Evolutionary conservation across 2,888 invertebrate species (phyloP), one percentile per base, ranked within the genome.

Genomic region (Bellardia bayeri): DNA sequence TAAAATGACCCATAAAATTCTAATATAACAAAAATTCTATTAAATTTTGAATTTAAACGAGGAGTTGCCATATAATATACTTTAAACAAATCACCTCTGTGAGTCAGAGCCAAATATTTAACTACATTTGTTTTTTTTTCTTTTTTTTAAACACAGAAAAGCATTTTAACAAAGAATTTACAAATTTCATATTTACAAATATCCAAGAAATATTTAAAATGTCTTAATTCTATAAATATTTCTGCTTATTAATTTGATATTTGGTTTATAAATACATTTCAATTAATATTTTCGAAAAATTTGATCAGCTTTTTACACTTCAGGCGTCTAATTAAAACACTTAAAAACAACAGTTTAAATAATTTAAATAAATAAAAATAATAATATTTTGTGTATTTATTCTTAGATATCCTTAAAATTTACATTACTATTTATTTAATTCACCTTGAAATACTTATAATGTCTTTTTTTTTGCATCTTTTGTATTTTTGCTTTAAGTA

Each of bases 371-470:
- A 56, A 23, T 56, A 56, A 56, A 56, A 23, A n/a, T 2, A 14
- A 49, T 13, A n/a, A 51, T 45, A 45, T 9, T n/a, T n/a, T 51
- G 2, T n/a, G 2, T 51, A 51, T 51, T 13, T 54, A 51, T 51
- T 11, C n/a, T 13, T n/a, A 54, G 2, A n/a, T 54, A n/a, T 54
- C 11, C 8, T 4, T n/a, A 51, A 14, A 51, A 14, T 23, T 23
- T 8, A 23, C 7, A 0, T 9, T 23, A 2, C 23, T 9, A 11
- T 45, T 45, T 9, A 66, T 61, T 45, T 58, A 45, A 74, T 61
- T 74, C 33, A 74, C 61, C 33, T 74, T 61, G 37, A 74, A 61
- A 74, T n/a, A 4, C 9, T 7, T 9, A 49, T 33, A 13, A 4
- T 49, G 6, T 3, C 37, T 33, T 30, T 54, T 16, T 23, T 23